These are phyloP conservation scores for Haliclona indistincta DNA, from an alignment of 37 sponge, comb jelly and placozoan genomes.

Conservation along the genomic window DNA sequence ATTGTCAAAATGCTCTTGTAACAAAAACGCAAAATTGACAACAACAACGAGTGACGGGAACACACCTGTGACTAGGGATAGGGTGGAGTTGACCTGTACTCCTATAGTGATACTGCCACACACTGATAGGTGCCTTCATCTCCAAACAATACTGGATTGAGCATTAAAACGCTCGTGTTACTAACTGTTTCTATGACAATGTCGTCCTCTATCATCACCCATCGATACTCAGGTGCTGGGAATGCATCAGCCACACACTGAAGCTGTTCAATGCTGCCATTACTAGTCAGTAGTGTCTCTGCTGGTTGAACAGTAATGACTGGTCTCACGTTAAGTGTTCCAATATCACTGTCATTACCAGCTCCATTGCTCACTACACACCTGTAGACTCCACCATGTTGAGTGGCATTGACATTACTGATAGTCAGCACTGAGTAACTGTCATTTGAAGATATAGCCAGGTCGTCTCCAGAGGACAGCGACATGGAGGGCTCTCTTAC, in stretches of 20 bases:
- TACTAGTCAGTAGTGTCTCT: background rate
- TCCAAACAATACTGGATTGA: background rate
- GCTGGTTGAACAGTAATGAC: slow-evolving; percentile 5
- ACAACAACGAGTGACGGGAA: too few species aligned
- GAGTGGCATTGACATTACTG: slow-evolving; percentile 22
- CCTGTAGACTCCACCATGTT: slow-evolving; percentile 57
- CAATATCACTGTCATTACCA: slow-evolving; percentile 40
- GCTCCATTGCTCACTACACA: slow-evolving; percentile 71
- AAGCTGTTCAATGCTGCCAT: background rate
- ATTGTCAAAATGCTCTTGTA: too few species aligned
- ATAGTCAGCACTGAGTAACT: too few species aligned
- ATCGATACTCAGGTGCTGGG: slow-evolving; percentile 16
- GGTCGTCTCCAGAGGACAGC: too few species aligned
- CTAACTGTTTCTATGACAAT: too few species aligned
- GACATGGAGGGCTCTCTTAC: too few species aligned
- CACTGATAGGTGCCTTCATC: slow-evolving; percentile 12
- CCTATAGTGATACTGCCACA: background rate
- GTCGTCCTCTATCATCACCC: slow-evolving; percentile 11
- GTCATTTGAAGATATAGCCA: too few species aligned
- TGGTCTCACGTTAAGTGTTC: slow-evolving; percentile 16
- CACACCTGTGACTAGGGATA: too few species aligned
- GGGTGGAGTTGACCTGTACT: background rate
- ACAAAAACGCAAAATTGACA: too few species aligned
- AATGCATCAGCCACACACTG: slow-evolving; percentile 16
- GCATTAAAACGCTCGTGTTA: background rate